Evolutionary conservation across 2,113 vertebrate species (phyloP).

Genomic region (Donacobius atricapilla): DNA sequence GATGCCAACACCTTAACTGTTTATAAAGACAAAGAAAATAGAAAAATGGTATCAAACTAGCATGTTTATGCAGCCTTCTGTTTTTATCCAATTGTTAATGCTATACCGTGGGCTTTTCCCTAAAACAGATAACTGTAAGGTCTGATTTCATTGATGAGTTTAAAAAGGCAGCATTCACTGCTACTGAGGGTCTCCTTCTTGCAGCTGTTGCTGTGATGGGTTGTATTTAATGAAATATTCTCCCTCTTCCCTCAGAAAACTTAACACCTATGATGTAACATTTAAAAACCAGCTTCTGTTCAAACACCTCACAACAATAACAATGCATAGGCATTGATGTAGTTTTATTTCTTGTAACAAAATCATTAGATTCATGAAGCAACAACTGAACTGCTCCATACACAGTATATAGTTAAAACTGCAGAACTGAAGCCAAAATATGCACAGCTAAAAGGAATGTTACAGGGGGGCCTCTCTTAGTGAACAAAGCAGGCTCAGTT

Average conservation of each 20-base stretch:
- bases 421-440: constrained; percentile 94
- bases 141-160: constrained; percentile 50
- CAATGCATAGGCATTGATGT: not conserved
- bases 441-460: constrained; percentile 98
- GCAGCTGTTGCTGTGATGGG: constrained; percentile 64
- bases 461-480: constrained; percentile 91
- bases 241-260: constrained; percentile 1
- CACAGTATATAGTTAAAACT: constrained; percentile 91
- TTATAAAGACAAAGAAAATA: not conserved
- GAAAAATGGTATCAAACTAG: not conserved
- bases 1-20: not conserved
- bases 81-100: constrained; percentile 23
- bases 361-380: constrained; percentile 70
- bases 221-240: constrained; percentile 27
- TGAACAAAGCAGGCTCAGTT: constrained; percentile 99
- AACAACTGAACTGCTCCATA: constrained; percentile 80
- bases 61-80: not conserved
- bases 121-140: constrained; percentile 50
- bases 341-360: constrained; percentile 54
- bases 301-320: not conserved
- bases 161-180: constrained; percentile 63
- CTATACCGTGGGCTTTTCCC: constrained; percentile 3
- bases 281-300: constrained; percentile 3
- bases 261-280: constrained; percentile 19
- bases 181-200: constrained; percentile 52